These are phyloP conservation scores for Tribolium freemani DNA, from an alignment of 2,888 invertebrate species.

Conservation along the genomic window DNA sequence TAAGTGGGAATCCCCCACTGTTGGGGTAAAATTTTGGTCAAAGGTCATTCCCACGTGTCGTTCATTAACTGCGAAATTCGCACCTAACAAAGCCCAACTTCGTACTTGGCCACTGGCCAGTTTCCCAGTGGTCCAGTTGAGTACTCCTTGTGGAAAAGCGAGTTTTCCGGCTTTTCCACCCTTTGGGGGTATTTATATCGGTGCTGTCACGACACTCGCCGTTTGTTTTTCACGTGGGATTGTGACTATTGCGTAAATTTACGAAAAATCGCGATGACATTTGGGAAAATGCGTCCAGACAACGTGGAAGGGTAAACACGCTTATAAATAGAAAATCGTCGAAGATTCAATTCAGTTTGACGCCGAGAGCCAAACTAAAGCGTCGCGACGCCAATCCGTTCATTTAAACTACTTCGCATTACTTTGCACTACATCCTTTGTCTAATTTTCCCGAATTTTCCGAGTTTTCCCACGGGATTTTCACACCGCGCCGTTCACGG, in stretches of 20 bases:
- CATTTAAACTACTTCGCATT: slow-evolving; percentile 3
- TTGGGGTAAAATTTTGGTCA: background rate
- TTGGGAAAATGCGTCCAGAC: slow-evolving; percentile 41
- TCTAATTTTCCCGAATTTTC: slow-evolving; percentile 1
- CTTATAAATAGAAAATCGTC: slow-evolving; percentile 57
- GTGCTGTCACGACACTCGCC: background rate
- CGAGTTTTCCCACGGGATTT: background rate
- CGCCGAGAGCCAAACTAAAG: slow-evolving; percentile 39
- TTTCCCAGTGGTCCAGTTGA: slow-evolving; percentile 67
- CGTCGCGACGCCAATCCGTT: slow-evolving; percentile 1
- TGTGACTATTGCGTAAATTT: slow-evolving; percentile 5
- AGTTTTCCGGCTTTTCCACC: slow-evolving; percentile 29
- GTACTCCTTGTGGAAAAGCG: slow-evolving; percentile 44
- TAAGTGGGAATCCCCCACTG: background rate
- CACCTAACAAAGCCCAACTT: slow-evolving; percentile 65
- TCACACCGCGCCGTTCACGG: background rate
- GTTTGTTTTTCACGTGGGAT: slow-evolving; percentile 6
- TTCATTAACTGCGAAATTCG: slow-evolving; percentile 39
- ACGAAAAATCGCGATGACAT: slow-evolving; percentile 30
- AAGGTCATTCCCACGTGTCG: slow-evolving; percentile 17
- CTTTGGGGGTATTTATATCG: slow-evolving; percentile 17
- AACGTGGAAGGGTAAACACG: slow-evolving; percentile 46
- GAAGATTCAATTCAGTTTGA: slow-evolving; percentile 52
- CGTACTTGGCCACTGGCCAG: slow-evolving; percentile 73
- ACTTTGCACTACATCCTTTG: background rate